These are phyloP conservation scores for Channallabes apus DNA, from an alignment of 2,797 vertebrate genomes.

Conservation along the genomic window DNA sequence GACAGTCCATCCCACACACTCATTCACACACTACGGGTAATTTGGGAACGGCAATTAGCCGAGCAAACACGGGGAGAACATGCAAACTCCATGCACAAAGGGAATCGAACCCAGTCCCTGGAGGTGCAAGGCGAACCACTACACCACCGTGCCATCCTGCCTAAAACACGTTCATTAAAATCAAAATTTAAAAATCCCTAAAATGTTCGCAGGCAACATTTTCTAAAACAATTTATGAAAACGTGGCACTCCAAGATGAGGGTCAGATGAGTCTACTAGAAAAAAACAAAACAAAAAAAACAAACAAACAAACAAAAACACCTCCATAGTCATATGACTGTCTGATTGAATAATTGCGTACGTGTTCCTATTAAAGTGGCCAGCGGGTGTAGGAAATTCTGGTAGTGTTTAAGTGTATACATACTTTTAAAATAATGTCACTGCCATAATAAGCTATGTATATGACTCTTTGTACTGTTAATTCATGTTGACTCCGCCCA, in stretches of 20 bases:
- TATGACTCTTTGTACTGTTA: neutral
- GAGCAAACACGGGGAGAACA: too few relatives aligned
- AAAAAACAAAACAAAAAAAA: too few relatives aligned
- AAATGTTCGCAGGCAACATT: too few relatives aligned
- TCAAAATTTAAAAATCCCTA: neutral
- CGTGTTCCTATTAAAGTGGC: conserved; percentile 2
- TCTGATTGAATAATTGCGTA: neutral
- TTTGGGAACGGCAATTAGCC: too few relatives aligned
- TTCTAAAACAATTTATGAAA: too few relatives aligned
- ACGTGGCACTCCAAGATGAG: neutral
- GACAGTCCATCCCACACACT: too few relatives aligned
- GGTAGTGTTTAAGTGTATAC: neutral
- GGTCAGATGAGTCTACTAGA: too few relatives aligned
- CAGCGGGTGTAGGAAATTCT: neutral
- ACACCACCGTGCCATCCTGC: too few relatives aligned
- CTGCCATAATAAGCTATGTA: neutral
- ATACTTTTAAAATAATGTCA: neutral
- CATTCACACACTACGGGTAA: too few relatives aligned
- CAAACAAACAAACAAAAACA: too few relatives aligned
- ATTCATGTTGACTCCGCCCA: neutral
- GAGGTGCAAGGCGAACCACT: neutral
- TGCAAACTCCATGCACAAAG: too few relatives aligned
- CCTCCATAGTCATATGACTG: neutral
- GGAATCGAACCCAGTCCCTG: too few relatives aligned
- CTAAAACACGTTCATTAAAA: neutral